A percentile compares a stretch with the other conserved stretches of the same genome.
Evolutionary conservation across 2,888 invertebrate genomes (phyloP).

Genomic region (Rugalucina vietnamica): DNA sequence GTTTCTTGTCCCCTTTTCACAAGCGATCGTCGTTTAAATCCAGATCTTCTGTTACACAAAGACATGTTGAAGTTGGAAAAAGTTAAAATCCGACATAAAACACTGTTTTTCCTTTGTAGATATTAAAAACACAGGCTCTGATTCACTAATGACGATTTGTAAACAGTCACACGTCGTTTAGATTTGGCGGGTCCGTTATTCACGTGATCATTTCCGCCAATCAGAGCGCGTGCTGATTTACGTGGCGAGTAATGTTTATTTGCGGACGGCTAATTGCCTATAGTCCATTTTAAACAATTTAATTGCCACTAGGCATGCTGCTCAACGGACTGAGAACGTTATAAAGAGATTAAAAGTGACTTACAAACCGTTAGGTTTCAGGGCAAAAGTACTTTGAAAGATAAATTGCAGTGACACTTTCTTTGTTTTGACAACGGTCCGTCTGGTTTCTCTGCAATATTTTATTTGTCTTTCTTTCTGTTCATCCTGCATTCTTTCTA

Average conservation of each 20-base stretch:
- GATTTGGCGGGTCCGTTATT: slow-evolving; percentile 79
- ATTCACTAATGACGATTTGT: slow-evolving; percentile 47
- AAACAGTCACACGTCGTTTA: slow-evolving; percentile 65
- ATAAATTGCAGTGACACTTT: no score
- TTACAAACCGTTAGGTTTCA: background rate
- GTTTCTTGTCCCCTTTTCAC: slow-evolving; percentile 64
- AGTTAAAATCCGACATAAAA: slow-evolving; percentile 23
- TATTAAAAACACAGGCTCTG: slow-evolving; percentile 40
- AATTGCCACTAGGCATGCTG: background rate
- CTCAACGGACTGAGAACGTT: no score
- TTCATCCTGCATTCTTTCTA: no score
- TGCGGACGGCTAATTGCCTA: slow-evolving; percentile 38
- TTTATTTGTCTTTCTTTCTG: no score
- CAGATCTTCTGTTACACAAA: slow-evolving; percentile 60
- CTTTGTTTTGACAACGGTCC: no score
- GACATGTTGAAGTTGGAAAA: slow-evolving; percentile 55
- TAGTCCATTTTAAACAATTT: slow-evolving; percentile 49
- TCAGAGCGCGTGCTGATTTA: slow-evolving; percentile 47
- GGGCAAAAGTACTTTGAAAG: no score
- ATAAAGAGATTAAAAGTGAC: background rate
- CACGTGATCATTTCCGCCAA: slow-evolving; percentile 75
- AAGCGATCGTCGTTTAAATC: slow-evolving; percentile 65
- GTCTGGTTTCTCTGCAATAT: no score
- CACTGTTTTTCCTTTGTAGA: slow-evolving; percentile 38
- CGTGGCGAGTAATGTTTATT: slow-evolving; percentile 47